Conservation (phyloP, 2,888 invertebrate genomes). For the Drosophila histrio region DNA sequence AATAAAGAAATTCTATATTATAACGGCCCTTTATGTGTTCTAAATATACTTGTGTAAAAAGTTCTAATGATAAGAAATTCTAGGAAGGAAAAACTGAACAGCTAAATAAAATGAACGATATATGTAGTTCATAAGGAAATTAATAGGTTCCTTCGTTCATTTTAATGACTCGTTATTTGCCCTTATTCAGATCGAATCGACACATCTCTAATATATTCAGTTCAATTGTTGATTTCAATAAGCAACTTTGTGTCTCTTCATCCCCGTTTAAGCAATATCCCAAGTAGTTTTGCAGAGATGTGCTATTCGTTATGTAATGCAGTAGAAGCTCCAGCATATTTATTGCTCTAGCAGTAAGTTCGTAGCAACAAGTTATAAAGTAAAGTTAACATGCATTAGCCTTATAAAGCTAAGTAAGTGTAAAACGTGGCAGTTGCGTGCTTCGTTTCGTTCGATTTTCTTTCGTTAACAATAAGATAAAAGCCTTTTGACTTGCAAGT, state of each 20-base stretch:
- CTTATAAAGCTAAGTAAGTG: constrained; percentile 11
- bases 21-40: no score
- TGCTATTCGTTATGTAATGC: not conserved
- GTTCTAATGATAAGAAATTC: no score
- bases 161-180: no score
- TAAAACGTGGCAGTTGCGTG: constrained; percentile 17
- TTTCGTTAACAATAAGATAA: constrained; percentile 4
- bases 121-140: no score
- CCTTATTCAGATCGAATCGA: no score
- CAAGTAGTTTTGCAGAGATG: not conserved
- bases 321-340: not conserved
- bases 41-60: no score
- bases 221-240: no score
- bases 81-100: no score
- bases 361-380: constrained; percentile 12
- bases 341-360: not conserved
- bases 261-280: not conserved
- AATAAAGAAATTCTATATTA: no score
- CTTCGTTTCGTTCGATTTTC: constrained; percentile 4
- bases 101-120: no score
- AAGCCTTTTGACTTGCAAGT: constrained; percentile 4
- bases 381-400: constrained; percentile 25
- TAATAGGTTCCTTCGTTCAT: no score
- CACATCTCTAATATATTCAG: no score
- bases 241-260: not conserved